Base-by-base conservation (phyloP, 1,140 invertebrate genomes). In the Trichonephila clavata region DNA sequence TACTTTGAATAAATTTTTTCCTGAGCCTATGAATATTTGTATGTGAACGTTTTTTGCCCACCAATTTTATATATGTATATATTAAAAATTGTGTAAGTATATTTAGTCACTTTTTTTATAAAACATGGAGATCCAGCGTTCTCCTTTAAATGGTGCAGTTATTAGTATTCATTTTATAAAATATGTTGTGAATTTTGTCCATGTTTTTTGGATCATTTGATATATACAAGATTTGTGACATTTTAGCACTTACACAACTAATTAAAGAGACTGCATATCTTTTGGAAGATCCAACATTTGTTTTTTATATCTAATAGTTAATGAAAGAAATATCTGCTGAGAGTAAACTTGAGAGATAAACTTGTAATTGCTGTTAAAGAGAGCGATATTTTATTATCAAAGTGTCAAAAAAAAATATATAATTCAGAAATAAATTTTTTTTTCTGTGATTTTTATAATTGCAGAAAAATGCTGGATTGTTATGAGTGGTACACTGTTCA, bases 31-130 rank as follows among this genome's bases (percentile, higher is more conserved):
- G 59, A 71, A 68, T 50, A 87, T 93, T 93, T 93, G 86, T 93
- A 93, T 88, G 80, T 65, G 91, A 63, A 81, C 60, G 91, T 92
- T 92, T 91, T 83, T 86, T 80, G 71, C 86, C 86, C 92, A 93
- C 92, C 92, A 87, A 93, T 93, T 93, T 93, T 93, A 80, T 93
- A 93, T 90, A 57, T 88, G 92, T 93, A 88, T 93, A 93, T 93
- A 93, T 93, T 93, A 83, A 86, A 92, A 81, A 90, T 60, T 87
- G 92, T 93, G 63, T 86, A 93, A 93, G 86, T 92, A 92, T 84
- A 91, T 92, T 92, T 92, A 92, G 91, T 92, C 84, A 88, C 92
- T 93, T 88, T 81, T 87, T 93, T 93, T 93, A 87, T 93, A 80
- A 80, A 77, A 77, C 24, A n/a, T 60, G 92, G 84, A 93, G 57